Conservation (phyloP, 2,113 vertebrate genomes). For the Meles meles region DNA sequence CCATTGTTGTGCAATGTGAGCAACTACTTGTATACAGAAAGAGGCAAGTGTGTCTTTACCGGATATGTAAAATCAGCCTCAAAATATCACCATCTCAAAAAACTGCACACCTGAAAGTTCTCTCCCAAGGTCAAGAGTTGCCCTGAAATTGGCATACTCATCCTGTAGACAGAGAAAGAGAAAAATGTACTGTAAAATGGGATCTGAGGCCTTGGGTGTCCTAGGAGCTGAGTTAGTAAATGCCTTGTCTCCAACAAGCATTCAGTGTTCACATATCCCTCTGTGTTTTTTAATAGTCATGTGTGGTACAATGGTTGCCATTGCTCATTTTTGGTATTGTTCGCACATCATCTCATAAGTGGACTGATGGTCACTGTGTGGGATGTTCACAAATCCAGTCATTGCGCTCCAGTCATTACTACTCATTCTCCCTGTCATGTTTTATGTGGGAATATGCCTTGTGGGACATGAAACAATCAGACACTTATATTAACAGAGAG, state of each 20-base stretch:
- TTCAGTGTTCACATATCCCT: background rate
- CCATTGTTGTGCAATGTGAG: background rate
- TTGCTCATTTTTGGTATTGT: conserved; percentile 15
- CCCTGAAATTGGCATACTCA: background rate
- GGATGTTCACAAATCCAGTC: conserved; percentile 30
- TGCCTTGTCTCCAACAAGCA: background rate
- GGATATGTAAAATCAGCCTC: background rate
- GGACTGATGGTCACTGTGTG: background rate
- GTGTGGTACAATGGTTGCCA: background rate
- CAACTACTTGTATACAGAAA: background rate
- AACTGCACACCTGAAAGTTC: background rate
- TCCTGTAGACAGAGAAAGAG: background rate
- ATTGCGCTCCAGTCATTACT: conserved; percentile 13
- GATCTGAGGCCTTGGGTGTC: background rate
- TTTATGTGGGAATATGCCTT: conserved; percentile 57
- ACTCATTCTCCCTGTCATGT: conserved; percentile 44
- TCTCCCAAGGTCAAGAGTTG: background rate
- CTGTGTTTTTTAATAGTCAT: conserved; percentile 29
- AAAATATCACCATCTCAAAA: background rate
- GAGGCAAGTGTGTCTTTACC: background rate
- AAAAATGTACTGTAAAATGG: background rate
- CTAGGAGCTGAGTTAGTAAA: background rate
- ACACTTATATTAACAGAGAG: conserved; percentile 52
- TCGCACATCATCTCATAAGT: conserved; percentile 1
- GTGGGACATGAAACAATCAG: conserved; percentile 68